Base-by-base conservation (phyloP, 2,113 vertebrate genomes). In the Pseudorectes ferrugineus region DNA sequence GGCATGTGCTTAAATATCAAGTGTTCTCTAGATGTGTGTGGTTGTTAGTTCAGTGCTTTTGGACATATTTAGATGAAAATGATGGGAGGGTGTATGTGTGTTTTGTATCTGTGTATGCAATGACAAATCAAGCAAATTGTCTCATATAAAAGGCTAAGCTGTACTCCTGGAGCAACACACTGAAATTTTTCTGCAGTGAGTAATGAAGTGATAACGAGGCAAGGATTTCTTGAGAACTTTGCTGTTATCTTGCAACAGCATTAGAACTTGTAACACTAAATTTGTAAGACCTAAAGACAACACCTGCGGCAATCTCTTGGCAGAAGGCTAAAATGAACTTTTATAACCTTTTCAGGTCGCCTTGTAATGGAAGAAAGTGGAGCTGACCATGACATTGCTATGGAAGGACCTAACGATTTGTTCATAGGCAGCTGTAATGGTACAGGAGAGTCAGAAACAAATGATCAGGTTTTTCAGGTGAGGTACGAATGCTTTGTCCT, bases 331-430 rank as follows among this genome's bases (percentile, higher is more conserved):
- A 91, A 85, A 62, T 49, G 54, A 92, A 68, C 33, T 89, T 86
- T 74, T 96, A 43, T 87, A 62, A 95, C 43, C 92, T 88, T 97
- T 97, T 78, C 93, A 98, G 97, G 71, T 84, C n/a, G 38, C 84
- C 76, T 82, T 96, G 82, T 96, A 91, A 97, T 93, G 97, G 95
- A 95, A 97, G 83, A 97, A 95, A 91, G 95, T 96, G 97, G 89
- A 95, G 65, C 83, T 95, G 95, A 93, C 51, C 57, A 43, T 94
- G 91, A 86, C 36, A 14, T 52, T 83, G 90, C 57, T 57, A 71
- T 97, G 96, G 96, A 97, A 72, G 88, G 79, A 58, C 61, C 74
- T 89, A 88, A 88, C 11, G 6, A 88, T 78, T 95, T 97, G 45
- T 83, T 98, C 81, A 58, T 91, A 96, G 85, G 66, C 68, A 95